Evolutionary conservation across 2,888 invertebrate species (phyloP), one percentile per base, ranked within the genome.

Genomic region (Aplocera efformata): DNA sequence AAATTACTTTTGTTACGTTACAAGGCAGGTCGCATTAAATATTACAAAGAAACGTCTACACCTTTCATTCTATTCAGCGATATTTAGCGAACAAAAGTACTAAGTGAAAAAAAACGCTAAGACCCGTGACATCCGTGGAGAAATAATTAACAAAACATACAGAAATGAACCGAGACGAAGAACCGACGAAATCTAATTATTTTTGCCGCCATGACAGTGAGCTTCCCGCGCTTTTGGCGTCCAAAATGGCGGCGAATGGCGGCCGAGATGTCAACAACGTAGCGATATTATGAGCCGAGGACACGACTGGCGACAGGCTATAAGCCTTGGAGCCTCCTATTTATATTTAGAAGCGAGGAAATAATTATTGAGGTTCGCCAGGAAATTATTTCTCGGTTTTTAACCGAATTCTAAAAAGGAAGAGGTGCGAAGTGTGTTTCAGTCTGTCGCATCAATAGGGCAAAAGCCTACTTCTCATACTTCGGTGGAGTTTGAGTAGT

Each of bases 61-160:
- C 58, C 59, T 68, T 67, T 53, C 56, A 58, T 41, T 40, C 45
- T 43, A 62, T 70, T 69, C 62, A 67, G 60, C 53, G 48, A 60
- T 62, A 65, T 57, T 66, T 63, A 63, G 55, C 53, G 48, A 56
- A 68, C 63, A 71, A 69, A 67, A 62, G 63, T 60, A 58, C 58
- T 65, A 58, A 48, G 35, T 6, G n/a, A 22, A 23, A 37, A 48
- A 56, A 50, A 50, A 55, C 48, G 54, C 55, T 58, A 58, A 63
- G 62, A 58, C 57, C 50, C 54, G 56, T 60, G 63, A 73, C 72
- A 70, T 75, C 67, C 58, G 69, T 63, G 65, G 70, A 70, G 72
- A 79, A 79, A 84, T 84, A 83, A 83, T 82, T 83, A 81, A 80
- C 77, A 78, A 81, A 83, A 81, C 79, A 84, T 75, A 80, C 78